Evolutionary conservation across 2,113 vertebrate genomes (phyloP).

Genomic region (Tetrao urogallus): DNA sequence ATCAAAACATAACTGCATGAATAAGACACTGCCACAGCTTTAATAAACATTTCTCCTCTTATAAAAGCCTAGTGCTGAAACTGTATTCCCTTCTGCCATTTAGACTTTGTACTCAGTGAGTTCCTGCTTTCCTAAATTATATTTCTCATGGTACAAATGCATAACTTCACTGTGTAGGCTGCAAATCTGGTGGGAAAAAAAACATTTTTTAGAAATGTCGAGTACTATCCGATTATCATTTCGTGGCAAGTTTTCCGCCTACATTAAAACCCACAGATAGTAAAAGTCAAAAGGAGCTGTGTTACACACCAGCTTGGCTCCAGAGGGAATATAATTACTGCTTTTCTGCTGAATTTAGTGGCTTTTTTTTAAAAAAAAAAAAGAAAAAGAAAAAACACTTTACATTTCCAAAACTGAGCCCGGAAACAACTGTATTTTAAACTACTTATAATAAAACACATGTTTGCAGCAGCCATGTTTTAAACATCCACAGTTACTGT

Average conservation of each 20-base stretch:
- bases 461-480: not conserved
- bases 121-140: slow-evolving; percentile 61
- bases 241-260: slow-evolving; percentile 68
- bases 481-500: not conserved
- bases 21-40: not conserved
- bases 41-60: not conserved
- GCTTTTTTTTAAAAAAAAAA: not conserved
- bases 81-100: slow-evolving; percentile 21
- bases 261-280: slow-evolving; percentile 72
- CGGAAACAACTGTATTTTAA: slow-evolving; percentile 28
- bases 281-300: slow-evolving; percentile 67
- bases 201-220: slow-evolving; percentile 71
- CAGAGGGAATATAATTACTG: slow-evolving; percentile 56
- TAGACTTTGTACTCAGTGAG: slow-evolving; percentile 43
- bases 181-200: slow-evolving; percentile 67
- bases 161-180: slow-evolving; percentile 70
- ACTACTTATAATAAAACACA: not conserved
- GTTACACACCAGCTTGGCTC: slow-evolving; percentile 49
- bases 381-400: not conserved
- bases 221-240: slow-evolving; percentile 74
- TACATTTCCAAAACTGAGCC: slow-evolving; percentile 21
- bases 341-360: slow-evolving; percentile 45
- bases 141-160: slow-evolving; percentile 55
- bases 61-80: not conserved
- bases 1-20: not conserved